Percentiles rank a stretch among this genome's conserved stretches.
Evolutionary conservation across 2,797 vertebrate genomes (phyloP).

Genomic region (Fundulus diaphanus): DNA sequence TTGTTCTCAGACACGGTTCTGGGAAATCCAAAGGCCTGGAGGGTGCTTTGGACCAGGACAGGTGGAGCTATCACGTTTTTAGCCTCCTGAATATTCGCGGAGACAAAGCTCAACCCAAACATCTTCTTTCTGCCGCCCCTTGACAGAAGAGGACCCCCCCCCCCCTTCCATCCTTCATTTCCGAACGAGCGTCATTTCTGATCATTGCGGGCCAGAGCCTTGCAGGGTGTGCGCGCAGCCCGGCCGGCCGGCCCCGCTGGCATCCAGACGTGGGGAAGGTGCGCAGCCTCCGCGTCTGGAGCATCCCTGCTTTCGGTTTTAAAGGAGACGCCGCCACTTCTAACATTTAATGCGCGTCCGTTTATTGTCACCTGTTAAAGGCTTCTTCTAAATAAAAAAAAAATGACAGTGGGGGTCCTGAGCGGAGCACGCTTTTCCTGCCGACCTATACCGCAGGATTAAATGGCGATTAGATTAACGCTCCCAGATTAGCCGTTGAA

Average conservation of each 20-base stretch:
- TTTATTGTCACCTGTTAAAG: neutral
- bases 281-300: conserved; percentile 35
- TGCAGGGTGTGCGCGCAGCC: neutral
- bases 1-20: conserved; percentile 21
- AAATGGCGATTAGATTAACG: conserved; percentile 65
- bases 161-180: too few species aligned
- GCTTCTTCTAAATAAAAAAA: neutral
- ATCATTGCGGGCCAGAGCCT: neutral
- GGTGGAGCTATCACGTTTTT: conserved; percentile 52
- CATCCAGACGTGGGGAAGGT: conserved; percentile 7
- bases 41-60: conserved; percentile 12
- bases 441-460: conserved; percentile 39
- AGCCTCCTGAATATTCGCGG: conserved; percentile 73
- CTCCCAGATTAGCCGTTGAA: conserved; percentile 61
- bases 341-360: too few species aligned
- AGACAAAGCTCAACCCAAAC: conserved; percentile 75
- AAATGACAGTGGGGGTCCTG: neutral
- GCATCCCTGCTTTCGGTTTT: neutral
- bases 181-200: neutral
- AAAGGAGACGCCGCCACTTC: neutral
- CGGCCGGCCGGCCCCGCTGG: conserved; percentile 1
- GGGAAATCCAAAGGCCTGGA: neutral
- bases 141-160: too few species aligned
- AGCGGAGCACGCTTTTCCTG: conserved; percentile 10
- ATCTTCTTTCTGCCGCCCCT: conserved; percentile 26